Conservation (phyloP, 2,888 invertebrate genomes). For the Hyles lineata region DNA sequence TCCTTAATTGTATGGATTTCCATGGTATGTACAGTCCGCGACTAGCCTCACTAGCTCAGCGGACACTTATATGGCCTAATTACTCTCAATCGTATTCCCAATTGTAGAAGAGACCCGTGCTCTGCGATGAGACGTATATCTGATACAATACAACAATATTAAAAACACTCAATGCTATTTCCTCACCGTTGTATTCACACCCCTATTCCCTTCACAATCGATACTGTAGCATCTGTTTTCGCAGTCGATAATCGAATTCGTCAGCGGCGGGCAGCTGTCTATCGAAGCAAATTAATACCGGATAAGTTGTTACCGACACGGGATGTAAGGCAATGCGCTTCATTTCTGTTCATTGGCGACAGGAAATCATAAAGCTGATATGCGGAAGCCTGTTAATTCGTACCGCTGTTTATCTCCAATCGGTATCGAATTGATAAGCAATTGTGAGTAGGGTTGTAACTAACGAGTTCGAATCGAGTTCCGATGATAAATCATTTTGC, state of each 20-base stretch:
- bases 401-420: conserved; percentile 45
- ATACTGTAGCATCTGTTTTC: background rate
- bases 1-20: no score
- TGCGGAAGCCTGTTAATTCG: conserved; percentile 70
- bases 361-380: conserved; percentile 69
- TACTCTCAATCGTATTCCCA: no score
- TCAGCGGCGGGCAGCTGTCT: conserved; percentile 44
- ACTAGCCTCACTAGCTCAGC: no score
- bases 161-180: no score
- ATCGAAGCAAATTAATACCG: conserved; percentile 61
- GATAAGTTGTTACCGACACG: conserved; percentile 63
- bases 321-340: conserved; percentile 65
- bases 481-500: background rate
- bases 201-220: background rate
- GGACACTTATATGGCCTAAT: no score
- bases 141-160: no score
- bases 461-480: background rate
- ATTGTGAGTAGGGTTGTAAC: background rate
- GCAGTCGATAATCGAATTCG: conserved; percentile 29
- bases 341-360: conserved; percentile 59
- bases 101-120: no score
- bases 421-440: background rate
- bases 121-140: no score
- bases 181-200: background rate
- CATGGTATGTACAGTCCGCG: no score